Evolutionary conservation across 1,140 invertebrate genomes (phyloP).

Genomic region (Bombus confusus): DNA sequence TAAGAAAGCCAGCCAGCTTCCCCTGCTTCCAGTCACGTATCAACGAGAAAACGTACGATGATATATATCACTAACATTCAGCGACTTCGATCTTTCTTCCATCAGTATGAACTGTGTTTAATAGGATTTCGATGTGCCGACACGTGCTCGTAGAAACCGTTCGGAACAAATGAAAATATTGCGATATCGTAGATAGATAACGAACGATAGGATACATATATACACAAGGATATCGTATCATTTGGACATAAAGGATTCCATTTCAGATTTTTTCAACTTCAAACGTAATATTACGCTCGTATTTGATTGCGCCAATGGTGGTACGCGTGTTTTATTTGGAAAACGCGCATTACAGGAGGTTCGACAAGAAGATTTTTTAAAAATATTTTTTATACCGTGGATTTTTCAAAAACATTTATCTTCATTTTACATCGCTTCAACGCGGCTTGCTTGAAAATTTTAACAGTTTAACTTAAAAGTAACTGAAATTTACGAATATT

Average conservation of each 20-base stretch:
- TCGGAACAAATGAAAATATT: conserved; percentile 8
- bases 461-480: background rate
- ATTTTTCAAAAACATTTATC: background rate
- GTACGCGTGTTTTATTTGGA: too few species aligned
- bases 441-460: background rate
- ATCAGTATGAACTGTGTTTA: conserved; percentile 23
- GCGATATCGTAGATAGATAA: background rate
- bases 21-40: conserved; percentile 72
- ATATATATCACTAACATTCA: conserved; percentile 62
- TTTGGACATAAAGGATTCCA: too few species aligned
- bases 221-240: too few species aligned
- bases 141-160: conserved; percentile 4
- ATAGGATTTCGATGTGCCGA: conserved; percentile 35
- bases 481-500: background rate
- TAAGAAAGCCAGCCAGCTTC: conserved; percentile 69
- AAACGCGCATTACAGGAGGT: too few species aligned
- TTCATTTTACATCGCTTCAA: background rate
- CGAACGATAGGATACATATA: background rate
- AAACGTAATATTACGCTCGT: too few species aligned
- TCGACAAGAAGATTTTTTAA: background rate
- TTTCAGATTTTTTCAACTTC: too few species aligned
- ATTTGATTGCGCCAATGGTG: too few species aligned
- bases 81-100: conserved; percentile 54
- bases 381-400: background rate
- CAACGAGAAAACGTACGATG: conserved; percentile 53